Percentiles rank a stretch among this genome's conserved stretches.
Conservation (phyloP, 2,888 invertebrate genomes). For the Limulus polyphemus region DNA sequence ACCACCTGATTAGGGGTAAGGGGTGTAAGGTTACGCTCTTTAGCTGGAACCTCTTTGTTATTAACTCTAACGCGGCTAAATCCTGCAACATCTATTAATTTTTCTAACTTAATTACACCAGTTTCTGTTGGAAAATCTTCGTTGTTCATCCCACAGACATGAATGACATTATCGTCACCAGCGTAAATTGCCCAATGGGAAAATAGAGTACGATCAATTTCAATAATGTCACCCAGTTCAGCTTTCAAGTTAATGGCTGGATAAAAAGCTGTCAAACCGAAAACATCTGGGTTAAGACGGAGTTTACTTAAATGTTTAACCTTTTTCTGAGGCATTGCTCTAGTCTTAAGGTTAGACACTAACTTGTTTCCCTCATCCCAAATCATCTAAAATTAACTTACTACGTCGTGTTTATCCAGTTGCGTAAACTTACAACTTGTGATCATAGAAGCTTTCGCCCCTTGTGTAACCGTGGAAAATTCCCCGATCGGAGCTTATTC, state of each 20-base stretch:
- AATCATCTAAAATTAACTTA: too few species aligned
- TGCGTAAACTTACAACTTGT: too few species aligned
- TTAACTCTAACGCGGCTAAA: slow-evolving; percentile 30
- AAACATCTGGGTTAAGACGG: slow-evolving; percentile 8
- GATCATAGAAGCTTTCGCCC: too few species aligned
- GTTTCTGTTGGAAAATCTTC: slow-evolving; percentile 23
- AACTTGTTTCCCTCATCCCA: too few species aligned
- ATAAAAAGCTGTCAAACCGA: slow-evolving; percentile 17
- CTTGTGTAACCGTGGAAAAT: too few species aligned
- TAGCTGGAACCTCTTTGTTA: slow-evolving; percentile 31
- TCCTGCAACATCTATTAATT: slow-evolving; percentile 27
- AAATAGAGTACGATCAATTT: slow-evolving; percentile 31
- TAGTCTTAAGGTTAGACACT: too few species aligned
- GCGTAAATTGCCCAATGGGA: slow-evolving; percentile 31
- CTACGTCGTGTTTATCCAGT: too few species aligned
- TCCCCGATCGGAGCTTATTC: too few species aligned
- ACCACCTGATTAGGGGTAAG: slow-evolving; percentile 27
- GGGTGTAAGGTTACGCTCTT: slow-evolving; percentile 26
- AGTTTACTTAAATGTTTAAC: too few species aligned
- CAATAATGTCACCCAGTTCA: slow-evolving; percentile 30
- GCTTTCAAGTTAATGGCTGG: slow-evolving; percentile 18
- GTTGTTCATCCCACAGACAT: slow-evolving; percentile 26
- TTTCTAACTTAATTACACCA: slow-evolving; percentile 24
- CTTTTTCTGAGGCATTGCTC: too few species aligned
- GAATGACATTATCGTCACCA: slow-evolving; percentile 30